Percentiles rank a stretch among this genome's conserved stretches.
Evolutionary conservation across 2,113 vertebrate species (phyloP).

Genomic region (Poecilia latipinna): DNA sequence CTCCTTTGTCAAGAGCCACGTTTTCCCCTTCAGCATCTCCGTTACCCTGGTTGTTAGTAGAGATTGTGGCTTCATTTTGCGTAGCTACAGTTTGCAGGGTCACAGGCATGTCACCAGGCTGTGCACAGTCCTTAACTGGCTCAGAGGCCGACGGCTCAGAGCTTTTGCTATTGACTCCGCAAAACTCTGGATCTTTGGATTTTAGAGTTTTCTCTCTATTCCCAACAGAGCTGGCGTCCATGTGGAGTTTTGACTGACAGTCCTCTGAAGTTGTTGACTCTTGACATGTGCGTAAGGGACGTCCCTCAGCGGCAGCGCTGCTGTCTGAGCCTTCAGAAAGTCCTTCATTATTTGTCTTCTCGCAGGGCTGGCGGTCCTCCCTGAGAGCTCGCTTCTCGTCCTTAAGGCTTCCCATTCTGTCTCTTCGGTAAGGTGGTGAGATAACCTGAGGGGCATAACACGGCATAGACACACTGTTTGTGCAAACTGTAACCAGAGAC

Average conservation of each 20-base stretch:
- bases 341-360: conserved; percentile 56
- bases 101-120: not conserved
- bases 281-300: conserved; percentile 39
- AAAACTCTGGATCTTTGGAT: conserved; percentile 40
- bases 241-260: conserved; percentile 19
- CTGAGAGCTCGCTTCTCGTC: conserved; percentile 57
- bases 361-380: conserved; percentile 45
- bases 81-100: conserved; percentile 19
- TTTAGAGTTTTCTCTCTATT: conserved; percentile 1
- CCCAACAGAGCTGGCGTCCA: conserved; percentile 15
- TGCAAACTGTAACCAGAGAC: conserved; percentile 13
- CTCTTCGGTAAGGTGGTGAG: conserved; percentile 31
- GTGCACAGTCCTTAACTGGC: conserved; percentile 13
- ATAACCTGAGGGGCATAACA: conserved; percentile 60
- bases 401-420: conserved; percentile 74
- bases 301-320: conserved; percentile 12
- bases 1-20: conserved; percentile 1
- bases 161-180: conserved; percentile 16
- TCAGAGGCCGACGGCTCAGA: conserved; percentile 11
- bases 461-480: conserved; percentile 31
- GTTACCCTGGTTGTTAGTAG: conserved; percentile 6
- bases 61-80: not conserved
- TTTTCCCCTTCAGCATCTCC: conserved; percentile 25
- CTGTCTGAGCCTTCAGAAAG: conserved; percentile 35
- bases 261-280: conserved; percentile 38